These are phyloP conservation scores for Mesembrinibis cayennensis DNA, from an alignment of 2,113 vertebrate species.

Conservation along the genomic window DNA sequence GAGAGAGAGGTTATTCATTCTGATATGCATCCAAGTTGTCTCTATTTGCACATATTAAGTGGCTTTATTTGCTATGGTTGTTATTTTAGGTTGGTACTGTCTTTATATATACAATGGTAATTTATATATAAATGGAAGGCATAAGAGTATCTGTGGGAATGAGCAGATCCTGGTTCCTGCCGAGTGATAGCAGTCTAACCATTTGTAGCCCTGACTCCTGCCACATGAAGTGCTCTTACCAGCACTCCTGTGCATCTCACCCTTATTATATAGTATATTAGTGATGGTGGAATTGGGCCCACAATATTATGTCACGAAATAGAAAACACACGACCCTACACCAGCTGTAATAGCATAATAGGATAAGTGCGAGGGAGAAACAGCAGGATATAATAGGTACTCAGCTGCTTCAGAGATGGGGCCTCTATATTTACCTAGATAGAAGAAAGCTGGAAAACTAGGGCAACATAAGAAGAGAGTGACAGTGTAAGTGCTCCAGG, in stretches of 20 bases:
- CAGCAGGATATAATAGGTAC: slow-evolving; percentile 55
- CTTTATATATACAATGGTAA: neutral
- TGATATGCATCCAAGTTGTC: neutral
- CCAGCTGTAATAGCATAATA: slow-evolving; percentile 64
- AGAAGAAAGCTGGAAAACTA: slow-evolving; percentile 11
- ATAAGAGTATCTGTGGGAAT: neutral
- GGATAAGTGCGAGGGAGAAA: slow-evolving; percentile 50
- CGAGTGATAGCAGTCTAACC: neutral
- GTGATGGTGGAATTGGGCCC: neutral
- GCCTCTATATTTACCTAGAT: slow-evolving; percentile 7
- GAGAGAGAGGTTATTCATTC: neutral
- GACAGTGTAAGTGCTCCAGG: slow-evolving; percentile 15
- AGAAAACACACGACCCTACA: slow-evolving; percentile 43
- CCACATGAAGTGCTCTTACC: slow-evolving; percentile 27
- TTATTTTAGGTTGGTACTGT: neutral
- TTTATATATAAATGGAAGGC: neutral
- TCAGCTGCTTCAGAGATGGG: slow-evolving; percentile 41
- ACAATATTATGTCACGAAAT: slow-evolving; percentile 62
- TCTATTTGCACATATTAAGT: neutral
- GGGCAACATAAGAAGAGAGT: slow-evolving; percentile 32
- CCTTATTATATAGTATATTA: neutral
- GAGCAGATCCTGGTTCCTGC: neutral
- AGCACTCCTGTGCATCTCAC: neutral
- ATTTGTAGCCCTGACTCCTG: slow-evolving; percentile 2
- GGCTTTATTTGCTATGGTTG: neutral